Percentiles rank a stretch among this genome's conserved stretches.
These are phyloP conservation scores for Heliconius cydno DNA, from an alignment of 2,888 invertebrate species.

Conservation along the genomic window DNA sequence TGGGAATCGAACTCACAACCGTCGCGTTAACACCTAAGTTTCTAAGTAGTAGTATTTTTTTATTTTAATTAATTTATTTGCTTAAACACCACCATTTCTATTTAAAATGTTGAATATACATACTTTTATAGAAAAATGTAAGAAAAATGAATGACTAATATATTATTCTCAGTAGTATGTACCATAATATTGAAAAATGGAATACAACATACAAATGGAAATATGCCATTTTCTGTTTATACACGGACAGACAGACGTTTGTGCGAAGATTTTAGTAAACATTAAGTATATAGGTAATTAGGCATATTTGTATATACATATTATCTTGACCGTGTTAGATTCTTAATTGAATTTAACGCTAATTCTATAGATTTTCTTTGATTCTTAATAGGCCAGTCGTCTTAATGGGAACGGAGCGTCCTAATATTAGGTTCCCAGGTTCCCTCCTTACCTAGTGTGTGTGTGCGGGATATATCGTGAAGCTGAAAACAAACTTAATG, in stretches of 20 bases:
- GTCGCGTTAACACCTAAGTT: too few relatives aligned
- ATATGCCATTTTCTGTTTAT: conserved; percentile 13
- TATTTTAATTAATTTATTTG: too few relatives aligned
- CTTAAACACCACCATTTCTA: too few relatives aligned
- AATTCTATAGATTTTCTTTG: neutral
- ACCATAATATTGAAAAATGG: conserved; percentile 8
- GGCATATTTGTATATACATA: neutral
- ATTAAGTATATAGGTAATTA: neutral
- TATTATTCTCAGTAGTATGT: neutral
- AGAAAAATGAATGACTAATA: neutral
- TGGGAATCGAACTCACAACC: too few relatives aligned
- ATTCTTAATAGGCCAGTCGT: neutral
- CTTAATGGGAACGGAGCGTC: neutral
- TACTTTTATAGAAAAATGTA: neutral
- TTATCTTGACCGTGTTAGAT: neutral
- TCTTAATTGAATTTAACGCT: neutral
- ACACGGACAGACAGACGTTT: neutral
- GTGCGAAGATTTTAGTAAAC: neutral
- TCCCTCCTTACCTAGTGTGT: neutral
- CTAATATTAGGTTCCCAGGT: neutral
- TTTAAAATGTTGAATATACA: neutral
- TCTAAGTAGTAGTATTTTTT: too few relatives aligned
- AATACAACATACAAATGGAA: conserved; percentile 12
- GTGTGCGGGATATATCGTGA: neutral
- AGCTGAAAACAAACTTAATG: neutral